Evolutionary conservation across 2,113 vertebrate species (phyloP).

Genomic region (Cyprinus carpio): DNA sequence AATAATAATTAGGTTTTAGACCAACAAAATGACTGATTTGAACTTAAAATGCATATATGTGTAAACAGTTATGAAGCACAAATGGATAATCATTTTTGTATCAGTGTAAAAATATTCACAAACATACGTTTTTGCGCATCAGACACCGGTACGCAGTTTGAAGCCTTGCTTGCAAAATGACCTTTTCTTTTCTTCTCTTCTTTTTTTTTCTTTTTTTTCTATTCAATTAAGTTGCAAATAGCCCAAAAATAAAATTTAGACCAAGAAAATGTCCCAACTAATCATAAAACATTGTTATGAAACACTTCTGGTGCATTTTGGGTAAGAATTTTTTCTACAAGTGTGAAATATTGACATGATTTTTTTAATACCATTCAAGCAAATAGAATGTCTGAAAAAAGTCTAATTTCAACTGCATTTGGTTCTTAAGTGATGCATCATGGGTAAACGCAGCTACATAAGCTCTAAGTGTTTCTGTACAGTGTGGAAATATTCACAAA

Average conservation of each 20-base stretch:
- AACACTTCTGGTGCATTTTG: not conserved
- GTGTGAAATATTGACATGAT: not conserved
- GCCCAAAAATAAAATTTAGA: not conserved
- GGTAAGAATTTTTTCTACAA: not conserved
- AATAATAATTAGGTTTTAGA: too few species aligned
- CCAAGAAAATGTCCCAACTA: not conserved
- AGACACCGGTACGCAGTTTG: too few species aligned
- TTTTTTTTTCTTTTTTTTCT: too few species aligned
- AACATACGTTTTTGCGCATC: too few species aligned
- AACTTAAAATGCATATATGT: too few species aligned
- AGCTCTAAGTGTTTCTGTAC: not conserved
- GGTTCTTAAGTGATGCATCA: not conserved
- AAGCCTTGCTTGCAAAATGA: not conserved
- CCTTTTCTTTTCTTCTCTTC: not conserved
- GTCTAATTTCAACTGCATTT: not conserved
- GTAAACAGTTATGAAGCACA: too few species aligned
- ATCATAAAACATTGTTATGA: not conserved
- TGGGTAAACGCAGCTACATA: not conserved
- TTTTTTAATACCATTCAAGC: not conserved
- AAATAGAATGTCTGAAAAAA: not conserved
- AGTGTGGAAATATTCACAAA: slow-evolving; percentile 11
- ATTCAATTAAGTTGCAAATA: not conserved
- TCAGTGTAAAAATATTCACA: too few species aligned
- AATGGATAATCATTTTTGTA: too few species aligned
- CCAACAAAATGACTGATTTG: too few species aligned